Base-by-base conservation (phyloP, 2,113 vertebrate genomes). In the Amphilophus citrinellus region DNA sequence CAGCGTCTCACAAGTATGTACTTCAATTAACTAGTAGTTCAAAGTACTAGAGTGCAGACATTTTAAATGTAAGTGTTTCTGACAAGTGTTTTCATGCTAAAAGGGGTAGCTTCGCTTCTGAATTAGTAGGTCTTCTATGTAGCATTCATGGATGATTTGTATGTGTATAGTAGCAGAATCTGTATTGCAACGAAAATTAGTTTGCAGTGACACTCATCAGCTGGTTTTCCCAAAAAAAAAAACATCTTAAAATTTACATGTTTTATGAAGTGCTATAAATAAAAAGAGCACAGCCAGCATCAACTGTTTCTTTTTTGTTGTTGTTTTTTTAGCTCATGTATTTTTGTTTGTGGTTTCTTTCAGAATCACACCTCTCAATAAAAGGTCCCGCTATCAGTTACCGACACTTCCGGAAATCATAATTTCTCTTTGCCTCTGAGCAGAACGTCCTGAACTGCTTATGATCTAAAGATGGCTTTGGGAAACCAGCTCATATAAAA, bases 121-220 rank as follows among this genome's bases (percentile, higher is more conserved):
- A 73, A 65, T 30, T 42, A 78, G 78, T 84, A 78, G 79, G 13
- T 90, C 53, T 58, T 87, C 62, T 83, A 84, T 89, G 93, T 91
- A 94, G 93, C 89, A 93, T 84, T 58, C 62, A 60, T 76, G 86
- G 88, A 79, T 77, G 53, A 76, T 53, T 78, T 81, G 89, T 85
- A 76, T 76, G 27, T 78, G 83, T 80, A 77, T 24, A 47, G 87
- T 83, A 89, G 84, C 79, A 73, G 61, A 89, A 85, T 32, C 35
- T 86, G 24, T 61, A 8, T 76, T 73, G 65, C 77, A 20, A 53
- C 83, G 30, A 58, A 77, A 76, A 58, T 27, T 37, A 37, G 61
- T 71, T 77, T 76, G 22, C 47, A 17, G 77, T 58, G 58, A 87
- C 44, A 65, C 39, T 71, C 2, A 5, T 73, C 5, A 5, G 65